These are phyloP conservation scores for Drosophila fuyamai DNA, from an alignment of 1,140 invertebrate genomes.

Conservation along the genomic window DNA sequence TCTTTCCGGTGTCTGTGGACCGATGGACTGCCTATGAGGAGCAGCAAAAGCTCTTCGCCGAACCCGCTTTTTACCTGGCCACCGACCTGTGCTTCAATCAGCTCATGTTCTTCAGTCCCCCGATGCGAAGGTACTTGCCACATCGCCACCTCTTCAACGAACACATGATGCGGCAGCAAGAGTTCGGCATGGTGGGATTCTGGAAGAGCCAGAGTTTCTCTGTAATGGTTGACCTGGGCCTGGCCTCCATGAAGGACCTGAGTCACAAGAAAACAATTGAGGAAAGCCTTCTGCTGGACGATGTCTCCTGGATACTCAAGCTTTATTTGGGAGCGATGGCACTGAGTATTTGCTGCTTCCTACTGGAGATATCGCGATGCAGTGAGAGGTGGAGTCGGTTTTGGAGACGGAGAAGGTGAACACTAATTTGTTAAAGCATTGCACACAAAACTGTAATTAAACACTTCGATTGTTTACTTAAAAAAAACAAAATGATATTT, in stretches of 20 bases:
- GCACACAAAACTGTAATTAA: no score
- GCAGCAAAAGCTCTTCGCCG: slow-evolving; percentile 45
- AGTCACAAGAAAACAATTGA: not conserved
- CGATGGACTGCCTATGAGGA: slow-evolving; percentile 45
- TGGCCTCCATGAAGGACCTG: slow-evolving; percentile 16
- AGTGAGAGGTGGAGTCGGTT: not conserved
- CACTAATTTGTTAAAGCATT: not conserved
- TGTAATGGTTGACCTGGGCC: slow-evolving; percentile 37
- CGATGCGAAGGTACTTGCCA: slow-evolving; percentile 31
- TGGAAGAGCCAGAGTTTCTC: slow-evolving; percentile 44
- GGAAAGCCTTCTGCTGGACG: slow-evolving; percentile 4
- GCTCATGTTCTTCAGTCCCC: slow-evolving; percentile 24
- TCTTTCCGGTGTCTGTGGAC: slow-evolving; percentile 23
- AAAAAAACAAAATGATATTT: no score
- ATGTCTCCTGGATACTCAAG: slow-evolving; percentile 43
- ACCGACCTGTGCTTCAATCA: slow-evolving; percentile 43
- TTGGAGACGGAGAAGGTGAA: not conserved
- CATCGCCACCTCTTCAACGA: slow-evolving; percentile 52
- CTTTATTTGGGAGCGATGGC: slow-evolving; percentile 20
- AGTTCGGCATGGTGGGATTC: slow-evolving; percentile 37
- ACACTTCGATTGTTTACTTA: no score
- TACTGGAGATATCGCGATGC: slow-evolving; percentile 21
- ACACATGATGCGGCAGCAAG: slow-evolving; percentile 41
- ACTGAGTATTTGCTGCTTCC: slow-evolving; percentile 25
- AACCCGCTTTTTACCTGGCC: slow-evolving; percentile 49